Percentiles rank a stretch among this genome's conserved stretches.
Evolutionary conservation across 2,113 vertebrate genomes (phyloP).

Genomic region (Prochilodus magdalenae): DNA sequence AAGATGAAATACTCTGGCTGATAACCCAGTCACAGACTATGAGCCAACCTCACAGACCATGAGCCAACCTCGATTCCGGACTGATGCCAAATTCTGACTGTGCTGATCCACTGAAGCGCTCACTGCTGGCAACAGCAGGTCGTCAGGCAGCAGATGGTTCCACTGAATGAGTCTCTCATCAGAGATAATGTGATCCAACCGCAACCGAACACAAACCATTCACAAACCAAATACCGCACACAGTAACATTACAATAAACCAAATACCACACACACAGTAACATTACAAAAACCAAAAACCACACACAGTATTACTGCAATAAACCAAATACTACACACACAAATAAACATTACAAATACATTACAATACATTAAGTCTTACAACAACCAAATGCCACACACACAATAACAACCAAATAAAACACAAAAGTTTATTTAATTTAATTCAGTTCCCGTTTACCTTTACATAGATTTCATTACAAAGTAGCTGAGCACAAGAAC

Average conservation of each 20-base stretch:
- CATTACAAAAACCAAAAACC: too few relatives aligned
- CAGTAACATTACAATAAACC: not conserved
- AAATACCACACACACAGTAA: too few relatives aligned
- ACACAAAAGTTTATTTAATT: too few relatives aligned
- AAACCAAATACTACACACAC: too few relatives aligned
- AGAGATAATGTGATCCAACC: conserved; percentile 55
- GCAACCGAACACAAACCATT: conserved; percentile 41
- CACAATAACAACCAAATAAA: too few relatives aligned
- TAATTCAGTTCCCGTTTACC: too few relatives aligned
- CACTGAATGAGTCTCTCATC: conserved; percentile 61
- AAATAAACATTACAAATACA: too few relatives aligned
- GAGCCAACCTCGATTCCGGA: conserved; percentile 33
- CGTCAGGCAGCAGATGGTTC: conserved; percentile 60
- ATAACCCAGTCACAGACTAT: conserved; percentile 35
- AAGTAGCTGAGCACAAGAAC: too few relatives aligned
- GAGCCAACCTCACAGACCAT: conserved; percentile 38
- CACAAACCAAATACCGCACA: conserved; percentile 36
- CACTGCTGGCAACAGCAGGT: conserved; percentile 53
- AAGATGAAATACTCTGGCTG: conserved; percentile 29
- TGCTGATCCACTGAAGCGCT: conserved; percentile 58
- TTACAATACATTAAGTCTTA: too few relatives aligned
- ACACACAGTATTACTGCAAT: too few relatives aligned
- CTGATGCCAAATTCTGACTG: conserved; percentile 58
- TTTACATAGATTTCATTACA: too few relatives aligned
- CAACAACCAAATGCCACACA: too few relatives aligned